These are phyloP conservation scores for Patagioenas fasciata DNA, from an alignment of 2,113 vertebrate genomes.

Conservation along the genomic window DNA sequence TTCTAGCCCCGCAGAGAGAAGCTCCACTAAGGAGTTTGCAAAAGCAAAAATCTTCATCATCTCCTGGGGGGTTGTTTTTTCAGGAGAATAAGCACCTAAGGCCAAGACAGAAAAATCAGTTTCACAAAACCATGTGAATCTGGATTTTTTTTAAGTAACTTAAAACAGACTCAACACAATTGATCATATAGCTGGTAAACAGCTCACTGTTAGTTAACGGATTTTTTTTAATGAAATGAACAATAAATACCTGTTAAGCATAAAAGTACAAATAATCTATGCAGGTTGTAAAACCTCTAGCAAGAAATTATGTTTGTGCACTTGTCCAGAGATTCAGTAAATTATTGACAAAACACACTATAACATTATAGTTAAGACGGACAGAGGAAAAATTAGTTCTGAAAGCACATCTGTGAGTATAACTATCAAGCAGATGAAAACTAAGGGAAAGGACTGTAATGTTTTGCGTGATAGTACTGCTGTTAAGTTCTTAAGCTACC, in stretches of 20 bases:
- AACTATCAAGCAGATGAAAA: background rate
- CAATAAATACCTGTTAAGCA: background rate
- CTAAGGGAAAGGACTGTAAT: background rate
- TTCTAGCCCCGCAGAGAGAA: constrained; percentile 88
- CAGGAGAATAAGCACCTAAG: constrained; percentile 86
- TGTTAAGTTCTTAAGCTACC: background rate
- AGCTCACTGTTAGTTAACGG: background rate
- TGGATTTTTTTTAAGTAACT: background rate
- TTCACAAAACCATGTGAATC: background rate
- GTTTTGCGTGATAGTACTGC: background rate
- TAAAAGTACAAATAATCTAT: background rate
- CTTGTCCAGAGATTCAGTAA: background rate
- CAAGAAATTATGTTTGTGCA: background rate
- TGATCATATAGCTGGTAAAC: background rate
- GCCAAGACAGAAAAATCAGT: background rate
- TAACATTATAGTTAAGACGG: background rate
- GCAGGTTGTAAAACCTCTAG: background rate
- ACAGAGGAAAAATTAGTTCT: background rate
- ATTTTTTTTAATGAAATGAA: background rate
- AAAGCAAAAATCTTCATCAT: constrained; percentile 98
- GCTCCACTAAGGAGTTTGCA: constrained; percentile 89
- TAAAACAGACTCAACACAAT: background rate
- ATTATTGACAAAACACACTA: background rate
- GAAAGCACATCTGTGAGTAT: background rate
- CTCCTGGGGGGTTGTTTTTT: constrained; percentile 89